Evolutionary conservation across 2,888 invertebrate genomes (phyloP), one percentile per base, ranked within the genome.

Genomic region (Sarcophaga caerulescens): DNA sequence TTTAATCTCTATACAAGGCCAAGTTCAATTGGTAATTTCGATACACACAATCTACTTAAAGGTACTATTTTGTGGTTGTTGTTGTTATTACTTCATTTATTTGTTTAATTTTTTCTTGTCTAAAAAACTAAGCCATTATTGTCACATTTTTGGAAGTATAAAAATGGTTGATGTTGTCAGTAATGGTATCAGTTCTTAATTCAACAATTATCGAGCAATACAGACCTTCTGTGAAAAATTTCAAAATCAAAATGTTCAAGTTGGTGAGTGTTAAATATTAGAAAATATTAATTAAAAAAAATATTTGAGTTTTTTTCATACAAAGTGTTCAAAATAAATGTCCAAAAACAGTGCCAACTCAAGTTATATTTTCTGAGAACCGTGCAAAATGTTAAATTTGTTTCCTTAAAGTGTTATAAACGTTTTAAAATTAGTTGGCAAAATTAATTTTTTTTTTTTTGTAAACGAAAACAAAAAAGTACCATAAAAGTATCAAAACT

Each of bases 231-330:
- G 52, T 65, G 5, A 77, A 83, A 82, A 65, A 52, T 52, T 52
- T 52, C 17, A 52, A 68, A 75, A 84, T 81, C 89, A 92, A 92
- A 87, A 92, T 92, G 92, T 92, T 90, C 89, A 92, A 92, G 90
- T 91, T 92, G 92, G 92, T 92, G 85, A 91, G 92, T 88, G 44
- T 4, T 23, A 3, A 3, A 62, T 21, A 23, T 57, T 14, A 66
- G 17, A 21, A 35, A 62, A 21, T 60, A 19, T 11, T 45, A 60
- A 35, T 23, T 11, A 45, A 21, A 0, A 74, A 14, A 57, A 4
- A 52, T 35, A 60, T 25, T 17, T 19, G 10, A 19, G 12, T 1
- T 6, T 63, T n/a, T 52, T 19, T 57, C n/a, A n/a, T 19, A 17
- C 11, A 21, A 59, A 23, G 57, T 68, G 14, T 19, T 2, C 1